Conservation (phyloP, 2,797 vertebrate species). For the Aythya fuligula region DNA sequence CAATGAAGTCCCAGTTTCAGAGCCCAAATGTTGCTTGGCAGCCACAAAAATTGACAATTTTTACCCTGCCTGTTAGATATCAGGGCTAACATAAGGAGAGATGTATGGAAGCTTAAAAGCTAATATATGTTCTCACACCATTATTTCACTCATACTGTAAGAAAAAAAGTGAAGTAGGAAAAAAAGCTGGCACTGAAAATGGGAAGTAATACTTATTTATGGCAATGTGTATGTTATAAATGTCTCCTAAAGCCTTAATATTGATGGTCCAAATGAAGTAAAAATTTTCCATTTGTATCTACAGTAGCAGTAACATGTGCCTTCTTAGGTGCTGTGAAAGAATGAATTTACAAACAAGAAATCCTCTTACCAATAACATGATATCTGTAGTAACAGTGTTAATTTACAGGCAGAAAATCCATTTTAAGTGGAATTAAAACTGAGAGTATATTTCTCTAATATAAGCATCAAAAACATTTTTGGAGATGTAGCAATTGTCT, state of each 20-base stretch:
- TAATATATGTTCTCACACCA: neutral
- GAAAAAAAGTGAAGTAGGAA: neutral
- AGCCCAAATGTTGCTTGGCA: neutral
- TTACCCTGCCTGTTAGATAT: neutral
- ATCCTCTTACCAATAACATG: neutral
- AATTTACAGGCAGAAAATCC: neutral
- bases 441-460: neutral
- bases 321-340: neutral
- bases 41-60: neutral
- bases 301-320: neutral
- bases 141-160: neutral
- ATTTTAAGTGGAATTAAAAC: neutral
- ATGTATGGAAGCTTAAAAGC: neutral
- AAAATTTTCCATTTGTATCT: neutral
- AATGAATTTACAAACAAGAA: neutral
- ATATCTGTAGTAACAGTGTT: neutral
- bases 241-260: neutral
- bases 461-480: neutral
- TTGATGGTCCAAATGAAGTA: neutral
- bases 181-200: neutral
- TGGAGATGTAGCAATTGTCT: neutral
- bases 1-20: neutral
- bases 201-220: neutral
- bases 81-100: neutral
- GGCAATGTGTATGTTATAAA: neutral